Conservation (phyloP, 2,797 vertebrate species). For the Ceyx erithaca region DNA sequence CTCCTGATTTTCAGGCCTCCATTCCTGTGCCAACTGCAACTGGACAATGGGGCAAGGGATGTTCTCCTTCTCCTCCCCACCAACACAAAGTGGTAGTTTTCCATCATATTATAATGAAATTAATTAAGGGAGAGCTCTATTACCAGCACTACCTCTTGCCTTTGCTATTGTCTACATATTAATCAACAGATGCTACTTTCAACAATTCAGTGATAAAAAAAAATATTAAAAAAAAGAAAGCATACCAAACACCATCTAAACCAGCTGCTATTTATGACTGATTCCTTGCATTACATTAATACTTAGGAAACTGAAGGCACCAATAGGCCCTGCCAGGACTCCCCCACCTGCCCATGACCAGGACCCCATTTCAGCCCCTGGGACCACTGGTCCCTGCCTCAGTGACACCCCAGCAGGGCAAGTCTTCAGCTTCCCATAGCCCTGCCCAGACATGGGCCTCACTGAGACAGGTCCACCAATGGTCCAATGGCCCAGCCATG, state of each 20-base stretch:
- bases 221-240: fast-evolving
- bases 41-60: neutral
- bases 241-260: neutral
- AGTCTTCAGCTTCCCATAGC: neutral
- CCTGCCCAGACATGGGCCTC: neutral
- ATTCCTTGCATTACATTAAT: neutral
- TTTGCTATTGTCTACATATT: neutral
- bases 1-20: neutral
- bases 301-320: neutral
- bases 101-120: neutral
- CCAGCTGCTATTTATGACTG: neutral
- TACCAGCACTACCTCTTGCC: neutral
- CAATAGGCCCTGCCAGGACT: neutral
- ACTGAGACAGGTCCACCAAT: fast-evolving
- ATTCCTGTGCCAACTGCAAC: fast-evolving
- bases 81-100: neutral
- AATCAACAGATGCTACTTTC: neutral
- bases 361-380: neutral
- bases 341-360: neutral
- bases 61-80: neutral
- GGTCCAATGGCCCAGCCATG: neutral
- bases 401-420: neutral
- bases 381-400: neutral
- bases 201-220: neutral
- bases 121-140: neutral